phyloP scores from a whole-genome alignment of 2,888 invertebrate species.

The Blastobasis adustella region DNA sequence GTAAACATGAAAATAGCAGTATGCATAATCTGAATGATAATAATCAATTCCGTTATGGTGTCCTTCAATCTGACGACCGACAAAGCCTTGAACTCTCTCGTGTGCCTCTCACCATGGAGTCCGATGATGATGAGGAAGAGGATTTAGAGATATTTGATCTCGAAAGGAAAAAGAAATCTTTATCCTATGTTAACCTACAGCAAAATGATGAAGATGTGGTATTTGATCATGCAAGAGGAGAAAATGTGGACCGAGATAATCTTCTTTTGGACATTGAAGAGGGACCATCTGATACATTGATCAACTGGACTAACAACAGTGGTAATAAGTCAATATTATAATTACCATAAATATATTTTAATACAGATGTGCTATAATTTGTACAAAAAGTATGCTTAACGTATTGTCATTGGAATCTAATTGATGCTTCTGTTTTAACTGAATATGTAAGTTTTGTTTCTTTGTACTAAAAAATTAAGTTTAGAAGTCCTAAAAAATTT shows the following conservation, averaged over 20 bases:
- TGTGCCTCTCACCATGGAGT: slow-evolving; percentile 64
- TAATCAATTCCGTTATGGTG: slow-evolving; percentile 68
- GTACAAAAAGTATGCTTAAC: neutral
- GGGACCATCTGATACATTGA: slow-evolving; percentile 46
- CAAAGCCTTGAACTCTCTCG: slow-evolving; percentile 58
- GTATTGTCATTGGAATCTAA: too few species aligned
- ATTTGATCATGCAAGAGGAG: slow-evolving; percentile 30
- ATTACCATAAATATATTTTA: slow-evolving; percentile 6
- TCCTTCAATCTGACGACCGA: slow-evolving; percentile 60
- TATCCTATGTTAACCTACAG: slow-evolving; percentile 62
- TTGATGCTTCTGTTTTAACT: too few species aligned
- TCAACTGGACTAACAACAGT: slow-evolving; percentile 53
- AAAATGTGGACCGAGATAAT: slow-evolving; percentile 40
- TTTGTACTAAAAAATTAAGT: too few species aligned
- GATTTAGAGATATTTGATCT: slow-evolving; percentile 68
- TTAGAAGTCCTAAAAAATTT: too few species aligned
- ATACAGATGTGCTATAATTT: neutral
- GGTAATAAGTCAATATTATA: slow-evolving; percentile 62
- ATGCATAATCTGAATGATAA: slow-evolving; percentile 44
- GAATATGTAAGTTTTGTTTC: too few species aligned
- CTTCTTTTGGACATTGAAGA: slow-evolving; percentile 62
- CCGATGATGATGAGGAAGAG: slow-evolving; percentile 68
- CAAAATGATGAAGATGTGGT: slow-evolving; percentile 56
- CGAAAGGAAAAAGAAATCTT: slow-evolving; percentile 59
- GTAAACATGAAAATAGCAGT: slow-evolving; percentile 40